A percentile compares a stretch with the other conserved stretches of the same genome.
These are phyloP conservation scores for Lepus timidus DNA, from an alignment of 2,113 vertebrate species.

Conservation along the genomic window DNA sequence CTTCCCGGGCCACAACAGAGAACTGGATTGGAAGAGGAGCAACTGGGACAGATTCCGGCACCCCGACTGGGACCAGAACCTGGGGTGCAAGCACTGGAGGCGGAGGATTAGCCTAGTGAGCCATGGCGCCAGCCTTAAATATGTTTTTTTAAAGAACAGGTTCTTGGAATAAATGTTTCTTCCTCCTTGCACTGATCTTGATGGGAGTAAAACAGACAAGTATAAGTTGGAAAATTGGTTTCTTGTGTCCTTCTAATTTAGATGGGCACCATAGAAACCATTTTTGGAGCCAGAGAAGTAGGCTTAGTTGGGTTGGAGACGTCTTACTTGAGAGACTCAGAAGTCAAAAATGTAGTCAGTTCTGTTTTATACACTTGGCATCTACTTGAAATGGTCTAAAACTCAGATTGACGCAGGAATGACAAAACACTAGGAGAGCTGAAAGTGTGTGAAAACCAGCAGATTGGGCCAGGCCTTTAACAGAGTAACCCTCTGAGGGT, in stretches of 20 bases:
- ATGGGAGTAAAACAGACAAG: background rate
- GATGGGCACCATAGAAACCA: background rate
- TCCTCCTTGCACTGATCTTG: background rate
- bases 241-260: background rate
- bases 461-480: background rate
- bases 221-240: background rate
- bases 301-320: background rate
- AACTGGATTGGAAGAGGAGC: no score
- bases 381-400: background rate
- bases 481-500: background rate
- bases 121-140: no score
- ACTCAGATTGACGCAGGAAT: background rate
- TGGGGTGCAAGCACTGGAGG: no score
- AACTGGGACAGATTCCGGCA: no score
- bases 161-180: constrained; percentile 26
- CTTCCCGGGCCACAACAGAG: no score
- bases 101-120: no score
- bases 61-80: no score
- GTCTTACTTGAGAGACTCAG: background rate
- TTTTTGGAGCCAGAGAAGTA: background rate
- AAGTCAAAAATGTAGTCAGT: background rate
- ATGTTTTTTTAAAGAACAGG: background rate
- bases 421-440: background rate
- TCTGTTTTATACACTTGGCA: background rate
- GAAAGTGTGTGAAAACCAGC: background rate